phyloP scores from a whole-genome alignment of 2,888 invertebrate species.

The Anorthoa munda region DNA sequence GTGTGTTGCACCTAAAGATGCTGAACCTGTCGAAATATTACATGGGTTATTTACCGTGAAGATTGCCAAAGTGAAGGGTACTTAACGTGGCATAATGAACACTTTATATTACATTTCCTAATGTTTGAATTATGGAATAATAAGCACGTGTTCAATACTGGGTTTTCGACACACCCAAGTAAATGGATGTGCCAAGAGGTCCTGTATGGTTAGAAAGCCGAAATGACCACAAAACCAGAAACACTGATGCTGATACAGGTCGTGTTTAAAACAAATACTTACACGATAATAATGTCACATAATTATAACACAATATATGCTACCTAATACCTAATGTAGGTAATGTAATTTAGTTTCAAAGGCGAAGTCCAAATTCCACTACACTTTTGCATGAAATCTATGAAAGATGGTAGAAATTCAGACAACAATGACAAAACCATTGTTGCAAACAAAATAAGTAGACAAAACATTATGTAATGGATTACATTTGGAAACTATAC shows the following conservation, averaged over 20 bases:
- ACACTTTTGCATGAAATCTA: not conserved
- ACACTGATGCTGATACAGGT: not conserved
- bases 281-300: not conserved
- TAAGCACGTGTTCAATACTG: conserved; percentile 17
- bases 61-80: conserved; percentile 56
- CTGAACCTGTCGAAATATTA: conserved; percentile 36
- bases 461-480: conserved; percentile 19
- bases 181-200: conserved; percentile 10
- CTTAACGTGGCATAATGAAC: conserved; percentile 35
- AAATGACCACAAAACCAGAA: not conserved
- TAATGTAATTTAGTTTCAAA: not conserved
- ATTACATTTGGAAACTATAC: conserved; percentile 33
- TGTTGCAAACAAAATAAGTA: not conserved
- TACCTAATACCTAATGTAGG: too few species aligned
- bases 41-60: conserved; percentile 53
- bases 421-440: not conserved
- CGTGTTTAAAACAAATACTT: not conserved
- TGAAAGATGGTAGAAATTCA: not conserved
- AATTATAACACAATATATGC: not conserved
- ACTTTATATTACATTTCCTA: conserved; percentile 51
- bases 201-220: conserved; percentile 19
- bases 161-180: conserved; percentile 33
- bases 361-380: not conserved
- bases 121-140: conserved; percentile 44
- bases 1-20: conserved; percentile 4